phyloP scores from a whole-genome alignment of 2,888 invertebrate species.

The Caenorhabditis macrosperma region DNA sequence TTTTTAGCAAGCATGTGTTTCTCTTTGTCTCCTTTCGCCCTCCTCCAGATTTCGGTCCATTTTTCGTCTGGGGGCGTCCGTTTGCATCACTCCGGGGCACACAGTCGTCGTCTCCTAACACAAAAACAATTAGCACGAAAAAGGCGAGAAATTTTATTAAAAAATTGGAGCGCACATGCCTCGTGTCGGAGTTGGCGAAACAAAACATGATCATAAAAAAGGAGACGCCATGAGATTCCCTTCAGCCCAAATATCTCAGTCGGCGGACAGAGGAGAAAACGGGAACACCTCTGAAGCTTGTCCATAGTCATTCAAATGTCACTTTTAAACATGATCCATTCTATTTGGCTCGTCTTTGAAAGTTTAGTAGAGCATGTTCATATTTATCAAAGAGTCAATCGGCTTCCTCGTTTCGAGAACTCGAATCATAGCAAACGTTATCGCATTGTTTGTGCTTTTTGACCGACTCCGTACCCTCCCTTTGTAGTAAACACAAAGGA shows the following conservation, averaged over 20 bases:
- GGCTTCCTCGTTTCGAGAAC: background rate
- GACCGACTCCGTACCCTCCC: background rate
- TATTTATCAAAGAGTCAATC: too few species aligned
- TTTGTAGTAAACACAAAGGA: background rate
- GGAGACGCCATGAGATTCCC: conserved; percentile 1
- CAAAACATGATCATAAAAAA: conserved; percentile 55
- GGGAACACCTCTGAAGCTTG: background rate
- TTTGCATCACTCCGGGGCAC: conserved; percentile 25
- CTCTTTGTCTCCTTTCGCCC: conserved; percentile 12
- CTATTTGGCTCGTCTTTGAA: background rate
- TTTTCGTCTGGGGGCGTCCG: conserved; percentile 3
- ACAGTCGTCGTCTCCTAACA: conserved; percentile 10
- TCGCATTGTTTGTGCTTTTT: background rate
- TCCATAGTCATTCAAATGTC: too few species aligned
- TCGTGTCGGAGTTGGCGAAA: conserved; percentile 19
- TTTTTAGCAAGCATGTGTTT: conserved; percentile 39
- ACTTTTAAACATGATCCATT: background rate
- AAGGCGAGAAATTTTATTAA: conserved; percentile 50
- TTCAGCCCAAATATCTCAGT: too few species aligned
- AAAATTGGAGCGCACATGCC: conserved; percentile 39
- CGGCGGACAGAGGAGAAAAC: background rate
- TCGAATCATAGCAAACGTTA: too few species aligned
- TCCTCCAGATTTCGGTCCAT: background rate
- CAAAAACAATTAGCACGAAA: conserved; percentile 49
- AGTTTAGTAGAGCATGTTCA: background rate